Evolutionary conservation across 2,888 invertebrate genomes (phyloP).

Genomic region (Mechanitis messenoides): DNA sequence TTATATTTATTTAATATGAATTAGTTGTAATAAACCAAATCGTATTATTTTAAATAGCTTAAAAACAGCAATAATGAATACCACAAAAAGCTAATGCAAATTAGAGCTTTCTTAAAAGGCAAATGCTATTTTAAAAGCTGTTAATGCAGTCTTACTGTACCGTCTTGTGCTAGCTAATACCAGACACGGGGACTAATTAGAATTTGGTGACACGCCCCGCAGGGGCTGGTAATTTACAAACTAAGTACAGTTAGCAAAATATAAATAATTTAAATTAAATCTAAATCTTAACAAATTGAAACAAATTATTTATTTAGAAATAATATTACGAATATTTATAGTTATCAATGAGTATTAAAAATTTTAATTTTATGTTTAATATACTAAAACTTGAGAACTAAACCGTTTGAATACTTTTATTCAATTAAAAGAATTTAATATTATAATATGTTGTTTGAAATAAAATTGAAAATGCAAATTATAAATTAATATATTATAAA

Average conservation of each 20-base stretch:
- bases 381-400: too few relatives aligned
- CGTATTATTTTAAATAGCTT: too few relatives aligned
- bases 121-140: slow-evolving; percentile 20
- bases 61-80: slow-evolving; percentile 7
- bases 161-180: slow-evolving; percentile 63
- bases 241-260: slow-evolving; percentile 50
- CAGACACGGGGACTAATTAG: slow-evolving; percentile 73
- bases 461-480: too few relatives aligned
- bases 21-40: too few relatives aligned
- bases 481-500: neutral
- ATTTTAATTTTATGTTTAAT: too few relatives aligned
- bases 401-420: too few relatives aligned
- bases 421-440: too few relatives aligned
- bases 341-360: too few relatives aligned
- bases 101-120: slow-evolving; percentile 13
- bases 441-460: too few relatives aligned
- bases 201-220: slow-evolving; percentile 69
- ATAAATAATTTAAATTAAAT: slow-evolving; percentile 7
- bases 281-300: neutral
- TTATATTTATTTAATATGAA: too few relatives aligned
- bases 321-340: too few relatives aligned
- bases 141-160: slow-evolving; percentile 25
- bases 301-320: too few relatives aligned
- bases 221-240: slow-evolving; percentile 48
- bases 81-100: slow-evolving; percentile 19